Conservation (phyloP, 37 sponge, comb jelly and placozoan genomes). For the Bolinopsis microptera region DNA sequence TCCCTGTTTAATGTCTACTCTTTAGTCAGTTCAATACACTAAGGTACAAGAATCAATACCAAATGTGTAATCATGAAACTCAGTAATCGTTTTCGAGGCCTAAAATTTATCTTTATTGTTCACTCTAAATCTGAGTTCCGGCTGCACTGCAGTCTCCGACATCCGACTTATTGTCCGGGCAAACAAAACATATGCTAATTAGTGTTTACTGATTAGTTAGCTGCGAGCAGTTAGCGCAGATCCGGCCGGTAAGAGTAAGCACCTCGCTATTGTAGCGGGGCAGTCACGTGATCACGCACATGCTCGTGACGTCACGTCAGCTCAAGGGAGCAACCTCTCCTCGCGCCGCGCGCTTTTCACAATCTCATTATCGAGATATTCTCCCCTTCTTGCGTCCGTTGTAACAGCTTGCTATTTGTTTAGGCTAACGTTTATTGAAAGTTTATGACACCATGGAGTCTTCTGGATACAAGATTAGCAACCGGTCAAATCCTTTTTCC, state of each 20-base stretch:
- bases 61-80: slow-evolving; percentile 63
- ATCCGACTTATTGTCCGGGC: slow-evolving; percentile 66
- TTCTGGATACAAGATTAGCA: slow-evolving; percentile 10
- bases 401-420: not conserved
- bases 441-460: slow-evolving; percentile 9
- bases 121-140: slow-evolving; percentile 64
- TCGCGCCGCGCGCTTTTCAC: slow-evolving; percentile 42
- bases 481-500: slow-evolving; percentile 19
- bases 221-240: slow-evolving; percentile 61
- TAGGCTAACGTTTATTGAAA: not conserved
- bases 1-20: slow-evolving; percentile 65
- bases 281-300: slow-evolving; percentile 18
- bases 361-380: slow-evolving; percentile 20
- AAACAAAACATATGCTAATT: slow-evolving; percentile 66
- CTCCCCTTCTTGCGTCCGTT: not conserved
- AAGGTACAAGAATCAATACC: slow-evolving; percentile 67
- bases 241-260: slow-evolving; percentile 46
- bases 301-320: slow-evolving; percentile 38
- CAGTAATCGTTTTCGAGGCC: slow-evolving; percentile 64
- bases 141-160: slow-evolving; percentile 51
- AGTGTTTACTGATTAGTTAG: slow-evolving; percentile 65
- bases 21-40: slow-evolving; percentile 50
- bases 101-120: slow-evolving; percentile 65
- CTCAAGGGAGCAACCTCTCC: not conserved
- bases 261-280: slow-evolving; percentile 36